A percentile compares a stretch with the other conserved stretches of the same genome.
phyloP scores from a whole-genome alignment of 2,113 vertebrate genomes.

The Pyxicephalus adspersus region DNA sequence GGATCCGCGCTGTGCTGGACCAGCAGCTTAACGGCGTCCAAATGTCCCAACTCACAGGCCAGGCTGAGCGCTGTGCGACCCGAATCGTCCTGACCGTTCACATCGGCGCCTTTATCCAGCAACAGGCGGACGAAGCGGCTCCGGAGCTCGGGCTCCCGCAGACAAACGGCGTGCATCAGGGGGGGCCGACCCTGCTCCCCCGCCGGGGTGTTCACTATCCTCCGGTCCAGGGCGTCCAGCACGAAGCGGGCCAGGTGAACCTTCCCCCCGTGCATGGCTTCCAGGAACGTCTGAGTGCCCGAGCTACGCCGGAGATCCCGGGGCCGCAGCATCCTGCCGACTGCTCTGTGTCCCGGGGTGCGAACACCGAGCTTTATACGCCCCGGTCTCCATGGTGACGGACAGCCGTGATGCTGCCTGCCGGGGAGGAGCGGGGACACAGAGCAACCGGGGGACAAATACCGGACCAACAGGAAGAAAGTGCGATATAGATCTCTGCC shows the following conservation, averaged over 20 bases:
- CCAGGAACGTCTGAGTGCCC: constrained; percentile 86
- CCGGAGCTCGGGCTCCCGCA: constrained; percentile 77
- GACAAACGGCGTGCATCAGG: constrained; percentile 82
- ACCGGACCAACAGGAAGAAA: too few relatives aligned
- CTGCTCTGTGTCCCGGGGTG: background rate
- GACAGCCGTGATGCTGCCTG: constrained; percentile 41
- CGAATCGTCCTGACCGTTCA: constrained; percentile 82
- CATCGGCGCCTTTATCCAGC: constrained; percentile 84
- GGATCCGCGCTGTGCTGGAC: constrained; percentile 88
- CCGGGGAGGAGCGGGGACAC: constrained; percentile 15
- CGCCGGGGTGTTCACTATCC: constrained; percentile 84
- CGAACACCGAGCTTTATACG: constrained; percentile 18
- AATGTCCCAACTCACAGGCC: constrained; percentile 83
- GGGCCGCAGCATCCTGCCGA: constrained; percentile 79
- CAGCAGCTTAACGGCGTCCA: constrained; percentile 84
- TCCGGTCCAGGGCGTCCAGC: constrained; percentile 86
- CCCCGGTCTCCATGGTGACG: constrained; percentile 14
- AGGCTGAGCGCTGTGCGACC: constrained; percentile 84
- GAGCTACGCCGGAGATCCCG: constrained; percentile 86
- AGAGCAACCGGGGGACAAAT: too few relatives aligned
- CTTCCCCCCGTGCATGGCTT: constrained; percentile 87
- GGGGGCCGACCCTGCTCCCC: constrained; percentile 86
- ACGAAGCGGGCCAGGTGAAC: constrained; percentile 88
- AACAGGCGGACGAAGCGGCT: constrained; percentile 81
- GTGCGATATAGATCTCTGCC: too few relatives aligned